Base-by-base conservation (phyloP, 2,797 vertebrate species). In the Sebastes nivosus region DNA sequence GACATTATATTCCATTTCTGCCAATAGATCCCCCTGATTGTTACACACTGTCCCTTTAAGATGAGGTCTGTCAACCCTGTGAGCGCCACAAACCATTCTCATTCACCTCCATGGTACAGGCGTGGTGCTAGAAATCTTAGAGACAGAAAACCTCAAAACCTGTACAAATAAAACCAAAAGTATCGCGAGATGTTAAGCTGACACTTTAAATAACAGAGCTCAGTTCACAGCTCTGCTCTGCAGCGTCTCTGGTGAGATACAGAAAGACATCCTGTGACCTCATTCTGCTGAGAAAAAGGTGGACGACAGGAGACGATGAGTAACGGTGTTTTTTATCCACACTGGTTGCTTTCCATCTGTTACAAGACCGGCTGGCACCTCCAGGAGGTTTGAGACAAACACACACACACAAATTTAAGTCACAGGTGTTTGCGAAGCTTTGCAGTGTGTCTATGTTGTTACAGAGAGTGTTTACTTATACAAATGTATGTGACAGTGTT, bases 301-400 rank as follows among this genome's bases (percentile, higher is more conserved):
- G 30, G 66, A 79, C 75, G 52, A 81, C 64, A 67, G 82, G 81
- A 84, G 52, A 72, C 4, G 32, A 79, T 82, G 85, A 87, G 34
- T 80, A 77, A 84, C 60, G 4, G 22, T 67, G 67, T 81, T 57
- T 57, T 25, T 57, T 25, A 2, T 59, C 77, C 75, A 32, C 61
- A 46, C 77, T 27, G 55, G 79, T 76, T 67, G 67, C 55, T 83
- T 68, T 72, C 83, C 80, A 87, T 88, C 89, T 86, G 80, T 61
- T 87, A 42, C 42, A 20, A 50, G 67, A 84, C 66, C 79, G 74
- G 72, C 85, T 87, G 78, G 67, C 80, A 83, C 80, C 75, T 82
- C 78, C 80, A 55, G 83, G 81, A 76, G 76, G 67, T 67, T 60
- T 69, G 4, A 74, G 57, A 79, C 67, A 57, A 2, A 13, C 34